These are phyloP conservation scores for Rhabdomys dilectus DNA, from an alignment of 2,113 vertebrate genomes.

Conservation along the genomic window DNA sequence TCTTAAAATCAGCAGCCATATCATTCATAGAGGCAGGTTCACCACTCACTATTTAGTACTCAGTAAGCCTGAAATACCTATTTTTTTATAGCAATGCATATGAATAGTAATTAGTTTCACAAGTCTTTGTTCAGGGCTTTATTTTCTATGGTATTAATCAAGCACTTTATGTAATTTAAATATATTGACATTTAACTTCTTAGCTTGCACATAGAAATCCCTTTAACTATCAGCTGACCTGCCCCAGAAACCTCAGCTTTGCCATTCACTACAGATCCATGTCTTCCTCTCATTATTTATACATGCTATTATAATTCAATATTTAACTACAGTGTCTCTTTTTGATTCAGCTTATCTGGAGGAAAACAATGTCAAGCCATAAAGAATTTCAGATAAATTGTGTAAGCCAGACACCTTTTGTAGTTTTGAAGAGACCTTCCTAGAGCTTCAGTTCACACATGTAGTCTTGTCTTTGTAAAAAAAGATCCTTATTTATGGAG, in stretches of 20 bases:
- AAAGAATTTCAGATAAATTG: not conserved
- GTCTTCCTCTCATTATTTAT: not conserved
- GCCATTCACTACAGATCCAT: not conserved
- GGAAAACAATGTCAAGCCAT: not conserved
- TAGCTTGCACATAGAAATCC: constrained; percentile 6
- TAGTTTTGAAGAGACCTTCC: not conserved
- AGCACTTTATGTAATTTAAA: constrained; percentile 54
- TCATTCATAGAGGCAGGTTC: not conserved
- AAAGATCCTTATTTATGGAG: not conserved
- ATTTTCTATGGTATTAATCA: constrained; percentile 66
- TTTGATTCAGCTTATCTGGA: constrained; percentile 19
- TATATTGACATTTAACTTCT: constrained; percentile 65
- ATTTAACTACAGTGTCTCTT: not conserved
- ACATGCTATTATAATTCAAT: not conserved
- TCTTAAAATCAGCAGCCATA: constrained; percentile 19
- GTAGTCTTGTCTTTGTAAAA: not conserved
- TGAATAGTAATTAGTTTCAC: constrained; percentile 65
- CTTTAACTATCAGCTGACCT: not conserved
- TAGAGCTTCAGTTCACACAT: not conserved
- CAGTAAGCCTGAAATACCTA: constrained; percentile 66
- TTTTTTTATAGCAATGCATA: constrained; percentile 45
- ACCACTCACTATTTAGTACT: constrained; percentile 31
- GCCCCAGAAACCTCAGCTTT: not conserved
- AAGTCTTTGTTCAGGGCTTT: constrained; percentile 64
- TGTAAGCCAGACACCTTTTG: not conserved